Evolutionary conservation across 2,113 vertebrate genomes (phyloP), one percentile per base, ranked within the genome.

Genomic region (Scomber japonicus): DNA sequence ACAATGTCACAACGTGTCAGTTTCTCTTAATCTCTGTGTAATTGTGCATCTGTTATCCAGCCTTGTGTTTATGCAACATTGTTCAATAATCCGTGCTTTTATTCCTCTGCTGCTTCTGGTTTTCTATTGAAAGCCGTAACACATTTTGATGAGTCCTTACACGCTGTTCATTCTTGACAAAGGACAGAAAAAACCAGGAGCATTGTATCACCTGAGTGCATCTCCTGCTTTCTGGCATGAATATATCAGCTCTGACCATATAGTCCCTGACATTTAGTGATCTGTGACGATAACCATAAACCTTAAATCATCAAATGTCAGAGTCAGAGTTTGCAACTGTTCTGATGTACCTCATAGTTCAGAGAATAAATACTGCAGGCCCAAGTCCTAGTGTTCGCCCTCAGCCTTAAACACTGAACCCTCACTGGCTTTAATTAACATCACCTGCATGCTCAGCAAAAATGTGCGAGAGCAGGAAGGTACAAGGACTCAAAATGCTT

Each of bases 301-400:
- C 85, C 79, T 75, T 77, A 88, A 83, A 90, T 86, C 85, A 83
- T 71, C 80, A 82, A 87, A 90, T 85, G 82, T 76, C 84, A 84
- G 64, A 63, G 81, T 72, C 71, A 55, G 69, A 84, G 78, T 88
- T 81, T 83, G 73, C 35, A 56, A 72, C 55, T 48, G 80, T 80
- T 83, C 86, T 35, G 59, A 71, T 65, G 71, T 57, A 62, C 75
- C 62, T 70, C 73, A 54, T 5, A 67, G 86, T 81, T 68, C 56
- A 71, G 17, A 78, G 79, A 66, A 71, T 55, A 78, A 68, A 68
- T 27, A 72, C 70, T 44, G 75, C 71, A 61, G 44, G 17, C 56
- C 40, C 35, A 3, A 27, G 27, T 54, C 71, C 59, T 11, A 15
- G 56, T 31, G 19, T 46, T 70, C 84, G 66, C 66, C 56, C 61